These are phyloP conservation scores for Eutolmus rufibarbis DNA, from an alignment of 2,888 invertebrate species.

Conservation along the genomic window DNA sequence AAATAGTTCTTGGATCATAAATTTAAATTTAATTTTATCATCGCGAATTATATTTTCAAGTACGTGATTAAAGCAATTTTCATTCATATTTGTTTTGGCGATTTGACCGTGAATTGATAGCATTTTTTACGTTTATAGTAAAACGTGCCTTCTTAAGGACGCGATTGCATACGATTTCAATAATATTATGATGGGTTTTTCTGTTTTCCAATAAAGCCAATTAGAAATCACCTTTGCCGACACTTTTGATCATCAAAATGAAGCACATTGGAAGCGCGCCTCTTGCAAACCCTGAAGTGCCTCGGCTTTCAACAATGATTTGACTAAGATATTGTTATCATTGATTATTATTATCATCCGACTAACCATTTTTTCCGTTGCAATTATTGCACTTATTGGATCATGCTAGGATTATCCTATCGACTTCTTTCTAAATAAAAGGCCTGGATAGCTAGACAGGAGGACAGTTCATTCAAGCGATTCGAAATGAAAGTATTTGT, in stretches of 20 bases:
- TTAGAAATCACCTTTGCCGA: not conserved
- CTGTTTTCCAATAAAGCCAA: not conserved
- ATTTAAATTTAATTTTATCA: not conserved
- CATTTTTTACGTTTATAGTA: not conserved
- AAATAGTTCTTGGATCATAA: not conserved
- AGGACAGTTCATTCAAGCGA: not conserved
- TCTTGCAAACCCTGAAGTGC: not conserved
- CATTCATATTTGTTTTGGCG: not conserved
- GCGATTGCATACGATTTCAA: not conserved
- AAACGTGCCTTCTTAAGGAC: not conserved
- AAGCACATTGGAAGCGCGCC: not conserved
- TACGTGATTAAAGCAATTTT: not conserved
- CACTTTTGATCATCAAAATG: not conserved
- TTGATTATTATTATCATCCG: not conserved
- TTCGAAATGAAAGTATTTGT: slow-evolving; percentile 18
- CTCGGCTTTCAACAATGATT: not conserved
- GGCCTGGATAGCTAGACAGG: not conserved
- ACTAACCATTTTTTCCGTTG: not conserved
- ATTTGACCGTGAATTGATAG: not conserved
- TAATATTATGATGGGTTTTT: not conserved
- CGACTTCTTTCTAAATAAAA: not conserved
- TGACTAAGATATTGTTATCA: not conserved
- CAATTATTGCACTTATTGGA: not conserved
- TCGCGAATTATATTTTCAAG: not conserved
- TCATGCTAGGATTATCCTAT: not conserved